Conservation (phyloP, 1,140 invertebrate genomes). For the Drosophila sucinea region DNA sequence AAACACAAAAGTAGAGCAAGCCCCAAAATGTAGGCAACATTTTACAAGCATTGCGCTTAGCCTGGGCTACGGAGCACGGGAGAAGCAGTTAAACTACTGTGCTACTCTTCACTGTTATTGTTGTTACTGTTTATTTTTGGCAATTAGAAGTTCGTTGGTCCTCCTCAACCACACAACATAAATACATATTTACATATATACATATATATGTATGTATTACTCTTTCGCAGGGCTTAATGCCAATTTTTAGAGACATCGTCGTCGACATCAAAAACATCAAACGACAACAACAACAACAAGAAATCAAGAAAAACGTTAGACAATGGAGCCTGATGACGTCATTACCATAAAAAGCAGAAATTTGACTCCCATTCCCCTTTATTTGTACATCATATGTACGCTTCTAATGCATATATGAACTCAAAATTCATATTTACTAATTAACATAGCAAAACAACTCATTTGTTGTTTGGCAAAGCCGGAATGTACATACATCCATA, state of each 20-base stretch:
- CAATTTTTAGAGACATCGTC: slow-evolving; percentile 36
- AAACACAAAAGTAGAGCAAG: slow-evolving; percentile 3
- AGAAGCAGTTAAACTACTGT: neutral
- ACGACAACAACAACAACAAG: slow-evolving; percentile 4
- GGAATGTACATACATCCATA: too few relatives aligned
- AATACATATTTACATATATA: neutral
- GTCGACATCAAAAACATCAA: neutral
- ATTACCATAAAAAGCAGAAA: slow-evolving; percentile 18
- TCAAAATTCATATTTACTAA: too few relatives aligned
- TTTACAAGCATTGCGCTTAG: slow-evolving; percentile 11
- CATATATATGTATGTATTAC: neutral
- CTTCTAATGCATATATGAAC: too few relatives aligned
- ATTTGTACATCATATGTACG: neutral
- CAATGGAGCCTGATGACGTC: slow-evolving; percentile 36
- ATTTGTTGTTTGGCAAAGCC: too few relatives aligned
- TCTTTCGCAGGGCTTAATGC: neutral
- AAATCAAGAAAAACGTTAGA: slow-evolving; percentile 22
- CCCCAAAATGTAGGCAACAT: slow-evolving; percentile 32
- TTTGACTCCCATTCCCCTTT: neutral
- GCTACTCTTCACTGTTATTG: neutral
- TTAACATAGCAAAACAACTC: too few relatives aligned
- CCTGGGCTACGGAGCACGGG: neutral
- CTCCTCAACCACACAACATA: slow-evolving; percentile 4
- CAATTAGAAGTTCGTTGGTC: slow-evolving; percentile 59
- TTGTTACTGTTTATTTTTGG: slow-evolving; percentile 60